Percentiles rank a stretch among this genome's conserved stretches.
These are phyloP conservation scores for Hozukius guyotensis DNA, from an alignment of 2,797 vertebrate species.

Conservation along the genomic window DNA sequence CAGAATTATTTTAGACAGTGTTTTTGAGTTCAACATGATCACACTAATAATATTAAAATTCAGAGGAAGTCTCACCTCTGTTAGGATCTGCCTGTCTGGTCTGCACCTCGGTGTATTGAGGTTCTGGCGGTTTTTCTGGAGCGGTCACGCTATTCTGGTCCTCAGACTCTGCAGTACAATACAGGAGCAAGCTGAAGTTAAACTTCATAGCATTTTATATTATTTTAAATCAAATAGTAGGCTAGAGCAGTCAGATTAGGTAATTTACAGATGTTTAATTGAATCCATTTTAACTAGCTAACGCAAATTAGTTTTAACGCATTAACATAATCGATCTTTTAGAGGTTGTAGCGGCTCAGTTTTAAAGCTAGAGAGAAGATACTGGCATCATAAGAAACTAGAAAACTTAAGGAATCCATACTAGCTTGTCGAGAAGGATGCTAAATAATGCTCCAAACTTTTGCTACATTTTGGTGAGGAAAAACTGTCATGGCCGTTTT, in stretches of 20 bases:
- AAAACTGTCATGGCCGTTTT: too few species aligned
- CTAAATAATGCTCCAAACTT: too few species aligned
- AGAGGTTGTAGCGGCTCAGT: too few species aligned
- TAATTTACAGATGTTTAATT: background rate
- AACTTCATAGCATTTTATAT: background rate
- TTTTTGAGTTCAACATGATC: background rate
- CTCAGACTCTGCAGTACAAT: conserved; percentile 75
- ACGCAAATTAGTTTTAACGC: too few species aligned
- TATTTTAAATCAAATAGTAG: background rate
- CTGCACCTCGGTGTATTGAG: conserved; percentile 58
- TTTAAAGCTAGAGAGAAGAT: too few species aligned
- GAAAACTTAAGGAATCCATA: too few species aligned
- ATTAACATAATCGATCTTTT: too few species aligned
- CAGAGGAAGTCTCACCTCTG: conserved; percentile 55
- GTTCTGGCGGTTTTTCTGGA: conserved; percentile 49
- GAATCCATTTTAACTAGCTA: too few species aligned
- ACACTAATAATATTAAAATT: background rate
- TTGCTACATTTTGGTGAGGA: too few species aligned
- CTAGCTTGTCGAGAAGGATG: too few species aligned
- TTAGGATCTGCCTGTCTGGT: conserved; percentile 43
- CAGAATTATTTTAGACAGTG: background rate
- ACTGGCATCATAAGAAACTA: too few species aligned
- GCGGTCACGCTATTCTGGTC: conserved; percentile 58
- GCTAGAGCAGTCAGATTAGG: background rate
- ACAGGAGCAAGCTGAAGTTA: background rate